Conservation (phyloP, 2,888 invertebrate species). For the Apodemia duryi region DNA sequence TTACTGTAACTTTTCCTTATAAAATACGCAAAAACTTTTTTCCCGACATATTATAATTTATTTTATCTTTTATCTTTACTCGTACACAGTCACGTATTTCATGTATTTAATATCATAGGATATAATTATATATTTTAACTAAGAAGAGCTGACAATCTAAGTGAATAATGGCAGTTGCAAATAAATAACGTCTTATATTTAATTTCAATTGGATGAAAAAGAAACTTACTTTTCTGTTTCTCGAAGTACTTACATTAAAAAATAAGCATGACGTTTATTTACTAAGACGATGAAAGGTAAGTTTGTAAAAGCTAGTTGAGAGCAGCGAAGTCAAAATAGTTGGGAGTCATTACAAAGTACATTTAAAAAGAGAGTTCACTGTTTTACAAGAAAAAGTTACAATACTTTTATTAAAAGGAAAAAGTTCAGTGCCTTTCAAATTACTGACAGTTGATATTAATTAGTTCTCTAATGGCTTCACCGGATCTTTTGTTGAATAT, state of each 20-base stretch:
- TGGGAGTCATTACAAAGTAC: background rate
- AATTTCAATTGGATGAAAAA: background rate
- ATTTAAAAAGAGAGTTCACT: background rate
- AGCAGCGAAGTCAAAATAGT: background rate
- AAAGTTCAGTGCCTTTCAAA: slow-evolving; percentile 2
- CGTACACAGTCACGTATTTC: no score
- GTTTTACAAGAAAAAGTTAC: slow-evolving; percentile 13
- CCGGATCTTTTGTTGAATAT: background rate
- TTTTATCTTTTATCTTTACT: no score
- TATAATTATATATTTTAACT: no score
- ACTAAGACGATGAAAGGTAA: slow-evolving; percentile 1
- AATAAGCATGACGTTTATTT: slow-evolving; percentile 7
- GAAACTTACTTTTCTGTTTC: background rate
- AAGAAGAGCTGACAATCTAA: no score
- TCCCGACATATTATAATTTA: no score
- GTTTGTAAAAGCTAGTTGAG: no score
- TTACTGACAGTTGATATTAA: slow-evolving; percentile 10
- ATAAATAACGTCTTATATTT: background rate
- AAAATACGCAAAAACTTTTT: no score
- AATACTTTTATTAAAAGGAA: slow-evolving; percentile 6
- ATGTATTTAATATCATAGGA: no score
- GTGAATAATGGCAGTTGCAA: background rate
- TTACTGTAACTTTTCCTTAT: no score
- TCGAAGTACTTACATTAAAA: background rate
- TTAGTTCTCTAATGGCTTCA: slow-evolving; percentile 13